phyloP scores from a whole-genome alignment of 1,140 invertebrate species.

The Drosophila sechellia region DNA sequence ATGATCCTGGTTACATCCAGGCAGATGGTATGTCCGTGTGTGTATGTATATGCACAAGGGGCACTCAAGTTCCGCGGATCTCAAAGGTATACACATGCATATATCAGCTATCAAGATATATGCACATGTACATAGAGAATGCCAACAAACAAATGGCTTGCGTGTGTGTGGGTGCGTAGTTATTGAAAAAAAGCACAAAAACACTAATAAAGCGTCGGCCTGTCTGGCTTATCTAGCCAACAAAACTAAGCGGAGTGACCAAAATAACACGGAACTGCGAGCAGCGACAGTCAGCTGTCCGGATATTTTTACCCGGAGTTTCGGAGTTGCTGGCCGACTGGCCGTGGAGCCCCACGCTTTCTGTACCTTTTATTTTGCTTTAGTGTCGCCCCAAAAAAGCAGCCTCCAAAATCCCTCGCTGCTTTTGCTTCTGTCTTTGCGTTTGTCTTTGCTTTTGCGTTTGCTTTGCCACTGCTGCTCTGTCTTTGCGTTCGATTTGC shows the following conservation, averaged over 20 bases:
- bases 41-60: constrained; percentile 10
- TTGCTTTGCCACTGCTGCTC: constrained; percentile 34
- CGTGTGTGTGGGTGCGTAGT: constrained; percentile 41
- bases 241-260: constrained; percentile 1
- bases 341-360: constrained; percentile 26
- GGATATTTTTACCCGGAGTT: background rate
- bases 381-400: constrained; percentile 22
- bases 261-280: constrained; percentile 15
- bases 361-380: constrained; percentile 38
- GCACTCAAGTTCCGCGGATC: constrained; percentile 20
- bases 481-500: constrained; percentile 51
- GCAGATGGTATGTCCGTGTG: background rate
- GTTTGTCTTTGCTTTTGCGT: constrained; percentile 23
- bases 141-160: constrained; percentile 37
- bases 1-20: background rate
- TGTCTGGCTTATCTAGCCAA: constrained; percentile 72
- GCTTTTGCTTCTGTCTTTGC: constrained; percentile 16
- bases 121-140: background rate
- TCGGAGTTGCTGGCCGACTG: background rate
- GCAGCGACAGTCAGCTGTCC: constrained; percentile 45
- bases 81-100: background rate
- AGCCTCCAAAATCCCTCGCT: constrained; percentile 44
- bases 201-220: constrained; percentile 38
- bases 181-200: constrained; percentile 35
- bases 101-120: background rate